phyloP scores from a whole-genome alignment of 2,113 vertebrate species.

The Zapornia atra region DNA sequence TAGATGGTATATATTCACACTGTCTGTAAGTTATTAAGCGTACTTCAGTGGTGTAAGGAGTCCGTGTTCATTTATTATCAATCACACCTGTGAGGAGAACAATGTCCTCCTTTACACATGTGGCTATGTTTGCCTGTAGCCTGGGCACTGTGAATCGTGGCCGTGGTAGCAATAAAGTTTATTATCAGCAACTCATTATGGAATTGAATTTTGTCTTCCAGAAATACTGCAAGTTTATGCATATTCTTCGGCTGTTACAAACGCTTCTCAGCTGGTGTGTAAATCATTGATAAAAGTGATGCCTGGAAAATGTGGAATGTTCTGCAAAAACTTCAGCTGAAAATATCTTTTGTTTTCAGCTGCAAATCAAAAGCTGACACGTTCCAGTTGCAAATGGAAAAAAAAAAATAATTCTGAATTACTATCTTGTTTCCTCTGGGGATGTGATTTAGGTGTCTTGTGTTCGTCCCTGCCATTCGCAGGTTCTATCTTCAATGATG shows the following conservation, averaged over 20 bases:
- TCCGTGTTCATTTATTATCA: not conserved
- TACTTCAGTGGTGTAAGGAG: not conserved
- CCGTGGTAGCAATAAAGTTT: not conserved
- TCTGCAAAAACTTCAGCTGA: not conserved
- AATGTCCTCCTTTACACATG: not conserved
- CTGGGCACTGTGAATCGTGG: not conserved
- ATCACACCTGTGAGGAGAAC: not conserved
- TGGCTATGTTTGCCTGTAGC: not conserved
- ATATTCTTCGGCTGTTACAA: not conserved
- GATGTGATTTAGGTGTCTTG: not conserved
- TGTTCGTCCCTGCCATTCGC: not conserved
- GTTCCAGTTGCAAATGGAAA: not conserved
- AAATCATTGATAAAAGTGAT: not conserved
- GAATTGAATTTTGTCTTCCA: not conserved
- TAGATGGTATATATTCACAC: not conserved
- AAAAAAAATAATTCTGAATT: conserved; percentile 3
- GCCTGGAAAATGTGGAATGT: not conserved
- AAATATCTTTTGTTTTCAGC: conserved; percentile 1
- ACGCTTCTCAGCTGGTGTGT: not conserved
- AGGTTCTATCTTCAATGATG: not conserved
- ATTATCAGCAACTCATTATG: not conserved
- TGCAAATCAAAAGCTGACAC: not conserved
- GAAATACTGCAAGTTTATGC: not conserved
- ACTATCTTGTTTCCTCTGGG: not conserved
- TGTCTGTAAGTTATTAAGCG: not conserved